Evolutionary conservation across 2,888 invertebrate genomes (phyloP).

Genomic region (Drosophila meridiana): DNA sequence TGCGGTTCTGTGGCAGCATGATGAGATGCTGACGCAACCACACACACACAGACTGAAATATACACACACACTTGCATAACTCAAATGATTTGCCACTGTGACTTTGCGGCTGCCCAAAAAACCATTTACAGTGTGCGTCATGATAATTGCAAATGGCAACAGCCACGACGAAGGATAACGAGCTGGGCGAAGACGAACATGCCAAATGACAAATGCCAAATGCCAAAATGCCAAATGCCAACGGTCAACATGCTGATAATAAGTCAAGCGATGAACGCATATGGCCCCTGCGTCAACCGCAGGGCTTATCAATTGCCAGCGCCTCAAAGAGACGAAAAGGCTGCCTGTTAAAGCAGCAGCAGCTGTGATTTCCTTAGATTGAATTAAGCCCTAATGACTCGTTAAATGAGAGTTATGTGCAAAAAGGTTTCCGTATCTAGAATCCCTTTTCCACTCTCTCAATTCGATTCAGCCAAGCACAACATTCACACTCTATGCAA

Average conservation of each 20-base stretch:
- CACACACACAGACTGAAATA: constrained; percentile 29
- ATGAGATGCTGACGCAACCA: constrained; percentile 70
- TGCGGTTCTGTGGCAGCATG: constrained; percentile 76
- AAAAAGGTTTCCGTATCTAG: constrained; percentile 9
- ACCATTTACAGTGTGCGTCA: constrained; percentile 57
- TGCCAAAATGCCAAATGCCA: constrained; percentile 5
- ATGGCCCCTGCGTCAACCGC: constrained; percentile 30
- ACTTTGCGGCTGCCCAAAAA: constrained; percentile 59
- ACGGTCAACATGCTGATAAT: constrained; percentile 74
- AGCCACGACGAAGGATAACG: constrained; percentile 25
- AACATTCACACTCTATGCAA: constrained; percentile 15
- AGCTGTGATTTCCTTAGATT: constrained; percentile 54
- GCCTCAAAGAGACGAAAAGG: constrained; percentile 23
- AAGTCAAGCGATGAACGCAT: constrained; percentile 69
- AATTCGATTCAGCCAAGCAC: constrained; percentile 8
- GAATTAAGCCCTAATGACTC: constrained; percentile 74
- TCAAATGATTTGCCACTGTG: constrained; percentile 60
- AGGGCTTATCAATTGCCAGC: constrained; percentile 52
- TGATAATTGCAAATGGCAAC: constrained; percentile 74
- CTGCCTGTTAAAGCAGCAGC: constrained; percentile 6
- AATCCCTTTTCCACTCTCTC: not conserved
- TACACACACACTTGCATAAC: constrained; percentile 12
- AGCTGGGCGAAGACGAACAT: constrained; percentile 20
- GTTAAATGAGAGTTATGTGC: constrained; percentile 48
- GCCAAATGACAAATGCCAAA: constrained; percentile 1